Conservation (phyloP, 1,140 invertebrate species). For the Pseudomyrmex cubaensis region DNA sequence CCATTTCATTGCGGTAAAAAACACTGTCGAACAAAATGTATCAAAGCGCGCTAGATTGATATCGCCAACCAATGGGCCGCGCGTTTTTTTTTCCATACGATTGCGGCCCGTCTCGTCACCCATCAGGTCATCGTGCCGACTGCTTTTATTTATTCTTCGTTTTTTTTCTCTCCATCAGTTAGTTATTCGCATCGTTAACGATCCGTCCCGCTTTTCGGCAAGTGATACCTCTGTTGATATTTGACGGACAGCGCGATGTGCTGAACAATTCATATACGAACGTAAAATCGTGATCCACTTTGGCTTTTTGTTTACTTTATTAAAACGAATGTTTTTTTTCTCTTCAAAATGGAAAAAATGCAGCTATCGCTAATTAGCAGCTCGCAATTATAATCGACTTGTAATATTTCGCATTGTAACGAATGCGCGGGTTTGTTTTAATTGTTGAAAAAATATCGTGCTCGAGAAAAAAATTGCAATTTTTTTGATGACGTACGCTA, state of each 20-base stretch:
- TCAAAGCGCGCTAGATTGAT: slow-evolving; percentile 23
- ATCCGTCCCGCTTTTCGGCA: not conserved
- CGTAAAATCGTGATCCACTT: not conserved
- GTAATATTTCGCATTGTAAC: not conserved
- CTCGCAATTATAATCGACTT: too few species aligned
- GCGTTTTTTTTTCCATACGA: not conserved
- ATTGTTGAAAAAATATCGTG: not conserved
- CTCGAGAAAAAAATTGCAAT: not conserved
- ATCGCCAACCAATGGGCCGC: not conserved
- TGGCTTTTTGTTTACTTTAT: not conserved
- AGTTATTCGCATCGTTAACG: slow-evolving; percentile 53
- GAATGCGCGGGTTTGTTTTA: not conserved
- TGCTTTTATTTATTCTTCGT: slow-evolving; percentile 19
- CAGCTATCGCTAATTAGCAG: not conserved
- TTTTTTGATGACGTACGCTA: not conserved
- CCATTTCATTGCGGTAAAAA: slow-evolving; percentile 11
- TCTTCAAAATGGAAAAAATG: not conserved
- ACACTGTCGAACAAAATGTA: not conserved
- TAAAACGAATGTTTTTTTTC: not conserved
- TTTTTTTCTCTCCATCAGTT: slow-evolving; percentile 19
- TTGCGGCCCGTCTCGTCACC: slow-evolving; percentile 1
- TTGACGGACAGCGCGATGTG: not conserved
- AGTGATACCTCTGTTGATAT: slow-evolving; percentile 22
- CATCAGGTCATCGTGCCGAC: slow-evolving; percentile 6
- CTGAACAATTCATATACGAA: not conserved